Percentiles rank a stretch among this genome's conserved stretches.
These are phyloP conservation scores for Zaprionus vittiger DNA, from an alignment of 1,140 invertebrate species.

Conservation along the genomic window DNA sequence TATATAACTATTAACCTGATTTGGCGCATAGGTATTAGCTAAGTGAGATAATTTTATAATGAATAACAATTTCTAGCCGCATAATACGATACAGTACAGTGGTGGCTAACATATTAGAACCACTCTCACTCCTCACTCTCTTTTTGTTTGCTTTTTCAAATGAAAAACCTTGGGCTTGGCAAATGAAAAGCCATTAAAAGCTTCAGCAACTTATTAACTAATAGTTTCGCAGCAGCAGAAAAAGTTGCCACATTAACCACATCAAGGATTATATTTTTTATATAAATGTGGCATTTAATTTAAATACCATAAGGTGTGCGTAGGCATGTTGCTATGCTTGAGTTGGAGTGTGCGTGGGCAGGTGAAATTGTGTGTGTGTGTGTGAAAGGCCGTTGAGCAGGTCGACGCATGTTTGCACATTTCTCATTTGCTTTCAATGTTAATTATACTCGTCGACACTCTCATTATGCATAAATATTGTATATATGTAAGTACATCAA, in stretches of 20 bases:
- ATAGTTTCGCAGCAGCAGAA: not conserved
- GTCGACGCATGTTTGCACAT: conserved; percentile 57
- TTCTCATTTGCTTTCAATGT: conserved; percentile 77
- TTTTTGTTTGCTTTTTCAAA: not conserved
- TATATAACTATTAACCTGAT: not conserved
- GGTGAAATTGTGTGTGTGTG: conserved; percentile 18
- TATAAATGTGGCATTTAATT: conserved; percentile 56
- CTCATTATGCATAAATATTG: conserved; percentile 67
- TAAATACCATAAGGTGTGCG: conserved; percentile 50
- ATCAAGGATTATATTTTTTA: conserved; percentile 2
- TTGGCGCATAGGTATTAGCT: conserved; percentile 1
- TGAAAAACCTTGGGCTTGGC: not conserved
- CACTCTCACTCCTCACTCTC: not conserved
- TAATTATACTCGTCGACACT: conserved; percentile 68
- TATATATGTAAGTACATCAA: conserved; percentile 53
- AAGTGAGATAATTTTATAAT: not conserved
- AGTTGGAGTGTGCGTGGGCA: conserved; percentile 18
- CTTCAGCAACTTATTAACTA: conserved; percentile 21
- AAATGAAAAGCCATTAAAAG: not conserved
- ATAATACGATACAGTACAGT: not conserved
- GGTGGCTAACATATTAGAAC: not conserved
- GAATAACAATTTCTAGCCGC: not conserved
- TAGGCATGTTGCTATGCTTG: conserved; percentile 13
- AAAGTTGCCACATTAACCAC: conserved; percentile 12
- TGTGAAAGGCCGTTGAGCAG: conserved; percentile 62